These are phyloP conservation scores for Porites rus DNA, from an alignment of 92 coral and sea anemone species.

Conservation along the genomic window DNA sequence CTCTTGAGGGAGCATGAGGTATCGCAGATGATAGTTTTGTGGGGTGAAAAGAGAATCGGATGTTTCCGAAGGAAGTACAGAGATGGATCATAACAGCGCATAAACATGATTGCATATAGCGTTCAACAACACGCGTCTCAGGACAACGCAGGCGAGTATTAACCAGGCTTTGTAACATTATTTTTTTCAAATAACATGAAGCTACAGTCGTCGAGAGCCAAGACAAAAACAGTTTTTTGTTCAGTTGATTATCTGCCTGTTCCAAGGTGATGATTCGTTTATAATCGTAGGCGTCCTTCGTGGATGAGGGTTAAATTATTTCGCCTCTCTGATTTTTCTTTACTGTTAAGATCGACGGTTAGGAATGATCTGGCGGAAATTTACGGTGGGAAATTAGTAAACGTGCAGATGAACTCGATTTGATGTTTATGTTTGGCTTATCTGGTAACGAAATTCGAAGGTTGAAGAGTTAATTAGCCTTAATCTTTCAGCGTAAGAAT, in stretches of 20 bases:
- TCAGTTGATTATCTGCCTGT: conserved; percentile 6
- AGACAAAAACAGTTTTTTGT: conserved; percentile 31
- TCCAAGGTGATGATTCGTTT: neutral
- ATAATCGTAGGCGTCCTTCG: neutral
- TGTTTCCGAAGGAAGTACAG: neutral
- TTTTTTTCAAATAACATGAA: conserved; percentile 23
- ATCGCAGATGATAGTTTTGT: conserved; percentile 13
- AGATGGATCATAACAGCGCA: neutral
- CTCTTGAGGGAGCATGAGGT: conserved; percentile 6
- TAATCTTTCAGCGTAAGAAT: neutral
- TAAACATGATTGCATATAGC: conserved; percentile 43
- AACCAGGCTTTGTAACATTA: conserved; percentile 14
- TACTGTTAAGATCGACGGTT: conserved; percentile 11
- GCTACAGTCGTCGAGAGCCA: conserved; percentile 8
- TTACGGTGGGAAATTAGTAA: neutral
- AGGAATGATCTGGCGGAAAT: neutral
- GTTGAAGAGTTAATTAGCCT: conserved; percentile 15
- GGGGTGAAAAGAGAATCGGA: neutral
- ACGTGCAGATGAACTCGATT: conserved; percentile 1
- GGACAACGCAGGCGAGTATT: conserved; percentile 45
- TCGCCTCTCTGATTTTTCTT: neutral
- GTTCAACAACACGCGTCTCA: conserved; percentile 36
- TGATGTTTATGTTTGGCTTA: conserved; percentile 26
- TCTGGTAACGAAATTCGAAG: conserved; percentile 1
- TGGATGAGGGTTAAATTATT: neutral